Base-by-base conservation (phyloP, 2,797 vertebrate genomes). In the Calcarius lapponicus region DNA sequence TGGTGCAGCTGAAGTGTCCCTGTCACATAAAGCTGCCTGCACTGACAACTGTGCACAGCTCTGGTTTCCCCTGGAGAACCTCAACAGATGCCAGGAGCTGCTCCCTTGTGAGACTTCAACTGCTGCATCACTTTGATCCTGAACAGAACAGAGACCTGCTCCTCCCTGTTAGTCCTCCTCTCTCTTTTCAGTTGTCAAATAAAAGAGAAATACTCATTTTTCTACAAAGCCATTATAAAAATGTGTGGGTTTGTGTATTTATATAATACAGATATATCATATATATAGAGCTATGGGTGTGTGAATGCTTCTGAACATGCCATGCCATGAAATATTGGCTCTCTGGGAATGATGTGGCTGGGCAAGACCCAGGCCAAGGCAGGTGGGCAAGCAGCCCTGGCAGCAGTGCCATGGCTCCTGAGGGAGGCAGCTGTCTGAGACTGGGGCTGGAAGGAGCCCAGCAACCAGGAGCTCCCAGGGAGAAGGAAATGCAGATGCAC, bases 1-100 rank as follows among this genome's bases (percentile, higher is more conserved):
- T 97, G 88, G 95, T 98, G 97, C 98, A 98, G 97, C 98, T 97
- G 98, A 98, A 98, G 97, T 95, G 97, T 93, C 83, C 88, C 56
- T 97, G 97, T 98, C 97, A 98, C 97, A 90, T 94, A 97, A 98
- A 96, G 97, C 56, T 85, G 97, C 95, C 61, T 98, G 96, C 87
- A 94, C 92, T 97, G 97, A 98, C 98, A 98, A 97, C 98, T 98
- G 98, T 84, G 66, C 80, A 62, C 80, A 93, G 86, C 36, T 57
- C 62, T 80, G 9, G 61, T 86, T 94, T 93, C 91, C 89, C 90
- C 72, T 42, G 11, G 70, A 89, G 79, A 48, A 78, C 92, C 96
- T 73, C 94, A 93, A 81, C 82, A 64, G 87, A 95, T 95, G 80
- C 69, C 71, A 89, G 66, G 86, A 95, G 74, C 85, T 84, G 64